Percentiles rank a stretch among this genome's conserved stretches.
These are phyloP conservation scores for Tachina lurida DNA, from an alignment of 2,888 invertebrate species.

Conservation along the genomic window DNA sequence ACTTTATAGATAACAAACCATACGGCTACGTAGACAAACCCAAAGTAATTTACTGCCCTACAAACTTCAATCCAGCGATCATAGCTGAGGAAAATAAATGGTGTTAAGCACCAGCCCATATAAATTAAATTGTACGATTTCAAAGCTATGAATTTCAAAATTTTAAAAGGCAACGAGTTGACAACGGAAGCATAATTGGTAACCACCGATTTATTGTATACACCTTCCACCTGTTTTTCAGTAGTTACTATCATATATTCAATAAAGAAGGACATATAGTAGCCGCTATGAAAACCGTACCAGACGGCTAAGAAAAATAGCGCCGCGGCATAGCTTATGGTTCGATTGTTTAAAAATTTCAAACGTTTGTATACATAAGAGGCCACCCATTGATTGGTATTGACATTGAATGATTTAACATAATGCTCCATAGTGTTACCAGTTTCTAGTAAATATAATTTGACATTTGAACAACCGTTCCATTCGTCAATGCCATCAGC, in stretches of 20 bases:
- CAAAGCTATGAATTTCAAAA: constrained; percentile 85
- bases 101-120: constrained; percentile 92
- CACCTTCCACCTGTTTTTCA: constrained; percentile 87
- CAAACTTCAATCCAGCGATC: constrained; percentile 88
- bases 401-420: constrained; percentile 96
- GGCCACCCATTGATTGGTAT: constrained; percentile 97
- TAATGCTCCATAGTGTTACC: constrained; percentile 93
- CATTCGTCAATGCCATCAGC: constrained; percentile 92
- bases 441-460: constrained; percentile 91
- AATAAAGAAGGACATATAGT: constrained; percentile 95
- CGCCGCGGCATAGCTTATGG: constrained; percentile 91
- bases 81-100: constrained; percentile 89
- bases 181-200: constrained; percentile 76
- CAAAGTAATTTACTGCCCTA: constrained; percentile 87
- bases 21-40: constrained; percentile 86
- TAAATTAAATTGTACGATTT: constrained; percentile 90
- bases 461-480: constrained; percentile 96
- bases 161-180: constrained; percentile 76
- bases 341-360: constrained; percentile 93
- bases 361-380: constrained; percentile 97
- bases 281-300: constrained; percentile 98
- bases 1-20: constrained; percentile 83
- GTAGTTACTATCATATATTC: constrained; percentile 94
- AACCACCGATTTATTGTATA: constrained; percentile 76
- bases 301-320: constrained; percentile 95